A percentile compares a stretch with the other conserved stretches of the same genome.
Evolutionary conservation across 2,113 vertebrate genomes (phyloP).

Genomic region (Amphiprion ocellaris): DNA sequence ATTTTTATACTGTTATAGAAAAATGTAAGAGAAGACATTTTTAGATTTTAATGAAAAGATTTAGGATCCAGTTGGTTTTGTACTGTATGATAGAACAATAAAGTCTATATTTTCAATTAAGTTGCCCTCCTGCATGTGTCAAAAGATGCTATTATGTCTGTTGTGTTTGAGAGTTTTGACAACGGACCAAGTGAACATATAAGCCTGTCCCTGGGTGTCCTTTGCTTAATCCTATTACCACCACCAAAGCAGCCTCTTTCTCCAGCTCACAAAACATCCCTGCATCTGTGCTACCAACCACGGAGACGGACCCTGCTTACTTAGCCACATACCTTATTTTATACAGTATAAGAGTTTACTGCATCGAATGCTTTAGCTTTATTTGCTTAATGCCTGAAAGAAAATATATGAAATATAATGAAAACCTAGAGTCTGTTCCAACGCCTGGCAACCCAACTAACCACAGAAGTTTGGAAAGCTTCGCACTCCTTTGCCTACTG

Average conservation of each 20-base stretch:
- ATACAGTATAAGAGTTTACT: slow-evolving; percentile 73
- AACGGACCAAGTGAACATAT: slow-evolving; percentile 76
- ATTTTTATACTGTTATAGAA: slow-evolving; percentile 80
- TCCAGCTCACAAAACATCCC: slow-evolving; percentile 73
- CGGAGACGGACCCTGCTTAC: slow-evolving; percentile 64
- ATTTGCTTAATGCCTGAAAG: slow-evolving; percentile 77
- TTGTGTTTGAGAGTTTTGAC: slow-evolving; percentile 68
- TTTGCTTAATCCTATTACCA: slow-evolving; percentile 80
- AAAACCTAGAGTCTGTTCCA: slow-evolving; percentile 54
- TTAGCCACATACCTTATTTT: slow-evolving; percentile 71
- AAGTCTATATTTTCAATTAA: slow-evolving; percentile 88
- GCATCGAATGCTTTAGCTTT: slow-evolving; percentile 70
- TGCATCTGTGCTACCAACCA: slow-evolving; percentile 70
- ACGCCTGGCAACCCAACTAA: slow-evolving; percentile 66
- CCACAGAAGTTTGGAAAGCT: slow-evolving; percentile 73
- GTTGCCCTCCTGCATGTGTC: slow-evolving; percentile 62
- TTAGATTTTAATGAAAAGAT: slow-evolving; percentile 75
- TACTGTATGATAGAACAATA: slow-evolving; percentile 85
- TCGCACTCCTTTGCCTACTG: slow-evolving; percentile 46
- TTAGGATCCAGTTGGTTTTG: slow-evolving; percentile 78
- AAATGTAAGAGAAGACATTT: slow-evolving; percentile 57
- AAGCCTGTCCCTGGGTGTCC: slow-evolving; percentile 81
- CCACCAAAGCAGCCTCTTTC: slow-evolving; percentile 75
- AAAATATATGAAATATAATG: slow-evolving; percentile 70
- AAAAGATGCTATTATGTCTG: slow-evolving; percentile 61